Evolutionary conservation across 2,797 vertebrate species (phyloP).

Genomic region (Galago senegalensis): DNA sequence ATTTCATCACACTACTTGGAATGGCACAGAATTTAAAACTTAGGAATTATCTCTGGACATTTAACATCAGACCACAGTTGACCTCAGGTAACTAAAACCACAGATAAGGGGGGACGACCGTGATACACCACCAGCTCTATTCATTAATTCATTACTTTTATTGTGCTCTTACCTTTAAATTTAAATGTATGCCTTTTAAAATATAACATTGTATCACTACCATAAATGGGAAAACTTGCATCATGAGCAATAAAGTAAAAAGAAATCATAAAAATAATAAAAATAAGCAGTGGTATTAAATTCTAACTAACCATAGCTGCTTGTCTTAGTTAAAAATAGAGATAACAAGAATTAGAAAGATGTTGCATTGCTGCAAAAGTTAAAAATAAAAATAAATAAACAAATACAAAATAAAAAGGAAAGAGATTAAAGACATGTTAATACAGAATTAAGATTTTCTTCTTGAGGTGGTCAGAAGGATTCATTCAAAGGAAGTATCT

Average conservation of each 20-base stretch:
- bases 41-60: not conserved
- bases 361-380: not conserved
- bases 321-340: constrained; percentile 36
- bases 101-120: not conserved
- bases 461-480: not conserved
- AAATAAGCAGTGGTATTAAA: constrained; percentile 48
- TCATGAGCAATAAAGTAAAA: not conserved
- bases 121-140: not conserved
- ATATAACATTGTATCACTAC: not conserved
- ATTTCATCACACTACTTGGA: not conserved
- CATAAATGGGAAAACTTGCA: not conserved
- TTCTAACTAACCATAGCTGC: not conserved
- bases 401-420: not conserved
- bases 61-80: not conserved
- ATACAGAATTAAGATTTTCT: not conserved
- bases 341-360: constrained; percentile 20
- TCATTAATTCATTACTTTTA: constrained; percentile 27
- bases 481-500: not conserved
- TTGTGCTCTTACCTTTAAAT: not conserved
- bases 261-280: constrained; percentile 40
- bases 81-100: not conserved
- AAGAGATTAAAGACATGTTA: not conserved
- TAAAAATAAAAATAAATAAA: not conserved
- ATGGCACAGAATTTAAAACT: not conserved
- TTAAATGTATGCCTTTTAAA: constrained; percentile 45